Evolutionary conservation across 2,888 invertebrate genomes (phyloP).

Genomic region (Plutella xylostella): DNA sequence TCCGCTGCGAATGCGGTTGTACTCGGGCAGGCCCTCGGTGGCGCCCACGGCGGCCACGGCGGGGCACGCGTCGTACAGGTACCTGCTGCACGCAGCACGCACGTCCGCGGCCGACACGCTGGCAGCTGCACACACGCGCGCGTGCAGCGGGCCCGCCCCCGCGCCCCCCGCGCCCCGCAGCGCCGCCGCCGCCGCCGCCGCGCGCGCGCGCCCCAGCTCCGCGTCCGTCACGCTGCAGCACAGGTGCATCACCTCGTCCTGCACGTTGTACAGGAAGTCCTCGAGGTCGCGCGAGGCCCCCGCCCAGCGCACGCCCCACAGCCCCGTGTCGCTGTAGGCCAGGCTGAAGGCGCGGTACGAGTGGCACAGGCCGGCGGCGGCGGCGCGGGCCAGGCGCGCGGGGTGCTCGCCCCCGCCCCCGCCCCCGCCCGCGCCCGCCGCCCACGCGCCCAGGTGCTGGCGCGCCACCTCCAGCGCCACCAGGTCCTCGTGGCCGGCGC

Average conservation of each 20-base stretch:
- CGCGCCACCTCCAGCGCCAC: slow-evolving; percentile 94
- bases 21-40: slow-evolving; percentile 86
- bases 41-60: slow-evolving; percentile 93
- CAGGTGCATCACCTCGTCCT: slow-evolving; percentile 86
- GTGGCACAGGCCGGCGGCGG: slow-evolving; percentile 78
- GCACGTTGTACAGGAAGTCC: slow-evolving; percentile 78
- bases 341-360: slow-evolving; percentile 96
- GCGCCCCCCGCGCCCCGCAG: slow-evolving; percentile 95
- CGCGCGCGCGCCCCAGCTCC: slow-evolving; percentile 91
- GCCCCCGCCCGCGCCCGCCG: slow-evolving; percentile 88
- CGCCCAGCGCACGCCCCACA: slow-evolving; percentile 93
- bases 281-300: slow-evolving; percentile 75
- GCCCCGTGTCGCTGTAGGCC: slow-evolving; percentile 96
- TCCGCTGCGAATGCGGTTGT: slow-evolving; percentile 79
- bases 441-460: slow-evolving; percentile 91
- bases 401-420: slow-evolving; percentile 87
- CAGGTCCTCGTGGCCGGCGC: slow-evolving; percentile 91
- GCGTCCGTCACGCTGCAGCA: slow-evolving; percentile 85
- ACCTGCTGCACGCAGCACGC: slow-evolving; percentile 82
- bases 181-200: slow-evolving; percentile 91
- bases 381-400: slow-evolving; percentile 80
- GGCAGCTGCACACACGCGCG: slow-evolving; percentile 87
- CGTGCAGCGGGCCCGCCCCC: slow-evolving; percentile 87
- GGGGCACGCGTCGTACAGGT: slow-evolving; percentile 92
- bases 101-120: slow-evolving; percentile 79